Evolutionary conservation across 2,113 vertebrate species (phyloP), one percentile per base, ranked within the genome.

Genomic region (Ovibos moschatus): DNA sequence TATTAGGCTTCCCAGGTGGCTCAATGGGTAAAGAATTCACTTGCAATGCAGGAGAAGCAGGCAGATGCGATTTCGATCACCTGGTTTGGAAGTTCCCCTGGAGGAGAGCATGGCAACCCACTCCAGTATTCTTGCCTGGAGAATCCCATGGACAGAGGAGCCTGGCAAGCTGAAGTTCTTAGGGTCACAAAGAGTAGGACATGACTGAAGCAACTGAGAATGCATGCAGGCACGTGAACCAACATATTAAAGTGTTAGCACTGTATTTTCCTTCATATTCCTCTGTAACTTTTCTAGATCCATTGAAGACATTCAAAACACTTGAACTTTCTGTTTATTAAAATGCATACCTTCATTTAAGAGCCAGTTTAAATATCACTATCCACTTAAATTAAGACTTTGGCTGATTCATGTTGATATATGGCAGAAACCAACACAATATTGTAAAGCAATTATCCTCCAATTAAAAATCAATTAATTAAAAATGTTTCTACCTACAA

Each of bases 151-250:
- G 40, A 76, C 71, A 76, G 71, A 76, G 40, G 40, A 76, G 40
- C 12, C 36, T 76, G 21, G 71, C 1, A 1, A 27, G 23, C 71
- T 76, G 23, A 23, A 43, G 23, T 76, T 76, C 71, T 43, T 76
- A 43, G 40, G 23, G 11, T 76, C 36, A 27, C 6, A 43, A 43
- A 76, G 23, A 76, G 40, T 76, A 25, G 6, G 23, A 43, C 71
- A 43, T 43, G 36, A 43, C 36, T 76, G 67, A 43, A 76, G 23
- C 0, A 0, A 76, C 71, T 76, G 67, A 74, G n/a, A 36, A 74
- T 21, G 19, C 19, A 74, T 2, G 0, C 2, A n/a, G n/a, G 62
- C 33, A 67, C 0, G 0, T n/a, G n/a, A 94, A 45, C 53, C 40
- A 53, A 60, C 33, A 55, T n/a, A 33, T 67, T 58, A 23, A 67